Percentiles rank a stretch among this genome's conserved stretches.
These are phyloP conservation scores for Eudyptes chrysolophus DNA, from an alignment of 2,113 vertebrate species.

Conservation along the genomic window DNA sequence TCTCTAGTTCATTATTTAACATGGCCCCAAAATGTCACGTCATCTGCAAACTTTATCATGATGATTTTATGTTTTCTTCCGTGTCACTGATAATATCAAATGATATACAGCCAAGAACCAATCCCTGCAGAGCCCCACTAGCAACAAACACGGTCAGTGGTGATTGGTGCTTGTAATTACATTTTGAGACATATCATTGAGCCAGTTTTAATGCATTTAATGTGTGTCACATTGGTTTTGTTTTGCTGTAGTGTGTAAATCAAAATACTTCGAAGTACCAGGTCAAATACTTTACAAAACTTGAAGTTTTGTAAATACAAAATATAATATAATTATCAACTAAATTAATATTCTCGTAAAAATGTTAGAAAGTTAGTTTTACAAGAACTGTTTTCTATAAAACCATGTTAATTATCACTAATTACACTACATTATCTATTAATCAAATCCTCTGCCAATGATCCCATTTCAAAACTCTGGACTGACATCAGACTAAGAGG, in stretches of 20 bases:
- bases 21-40: background rate
- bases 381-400: background rate
- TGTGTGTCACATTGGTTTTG: background rate
- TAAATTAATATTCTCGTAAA: background rate
- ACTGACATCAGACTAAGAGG: background rate
- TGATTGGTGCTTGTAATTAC: background rate
- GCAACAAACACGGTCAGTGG: background rate
- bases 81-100: conserved; percentile 4
- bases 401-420: background rate
- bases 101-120: background rate
- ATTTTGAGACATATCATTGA: background rate
- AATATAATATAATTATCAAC: background rate
- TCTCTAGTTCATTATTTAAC: background rate
- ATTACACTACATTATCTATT: background rate
- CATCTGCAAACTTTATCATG: background rate
- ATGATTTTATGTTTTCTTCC: conserved; percentile 32
- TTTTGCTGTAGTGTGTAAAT: background rate
- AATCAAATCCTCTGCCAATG: background rate
- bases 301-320: too few relatives aligned
- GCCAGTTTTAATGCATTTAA: background rate
- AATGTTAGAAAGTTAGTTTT: background rate
- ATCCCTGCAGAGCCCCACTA: background rate
- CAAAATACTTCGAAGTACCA: background rate
- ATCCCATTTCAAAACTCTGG: background rate
- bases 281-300: background rate